Conservation (phyloP, 1,140 invertebrate species). For the Meloidogyne hapla region DNA sequence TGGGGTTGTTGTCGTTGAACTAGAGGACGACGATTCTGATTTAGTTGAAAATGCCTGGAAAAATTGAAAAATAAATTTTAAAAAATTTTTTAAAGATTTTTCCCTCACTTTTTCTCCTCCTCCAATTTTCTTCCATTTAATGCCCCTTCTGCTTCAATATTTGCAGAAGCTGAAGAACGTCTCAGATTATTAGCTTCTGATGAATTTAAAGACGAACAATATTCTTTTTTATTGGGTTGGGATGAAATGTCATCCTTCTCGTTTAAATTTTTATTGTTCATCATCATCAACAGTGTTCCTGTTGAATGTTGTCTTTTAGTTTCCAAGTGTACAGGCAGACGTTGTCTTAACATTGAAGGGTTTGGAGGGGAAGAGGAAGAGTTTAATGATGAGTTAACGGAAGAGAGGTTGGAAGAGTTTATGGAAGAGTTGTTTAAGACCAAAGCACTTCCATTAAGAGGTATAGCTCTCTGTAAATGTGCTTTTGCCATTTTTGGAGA, state of each 20-base stretch:
- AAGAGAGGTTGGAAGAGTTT: no score
- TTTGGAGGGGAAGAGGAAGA: neutral
- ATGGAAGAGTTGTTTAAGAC: neutral
- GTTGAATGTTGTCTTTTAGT: neutral
- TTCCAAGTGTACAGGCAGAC: neutral
- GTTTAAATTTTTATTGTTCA: neutral
- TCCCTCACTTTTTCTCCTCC: neutral
- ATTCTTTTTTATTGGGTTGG: neutral
- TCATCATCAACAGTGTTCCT: neutral
- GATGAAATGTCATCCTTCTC: neutral
- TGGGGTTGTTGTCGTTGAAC: slow-evolving; percentile 4
- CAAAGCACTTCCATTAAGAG: neutral
- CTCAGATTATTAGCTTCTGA: neutral
- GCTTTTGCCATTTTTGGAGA: neutral
- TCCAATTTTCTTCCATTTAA: neutral
- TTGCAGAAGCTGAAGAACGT: neutral
- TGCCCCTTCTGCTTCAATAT: neutral
- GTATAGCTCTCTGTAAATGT: neutral
- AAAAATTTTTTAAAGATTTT: neutral
- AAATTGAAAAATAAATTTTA: neutral
- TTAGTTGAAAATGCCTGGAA: no score
- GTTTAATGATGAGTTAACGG: no score
- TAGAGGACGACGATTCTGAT: neutral
- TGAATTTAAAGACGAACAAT: neutral
- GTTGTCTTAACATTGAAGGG: neutral